Conservation (phyloP, 35 echinoderm and acorn worm genomes). For the Apostichopus japonicus region DNA sequence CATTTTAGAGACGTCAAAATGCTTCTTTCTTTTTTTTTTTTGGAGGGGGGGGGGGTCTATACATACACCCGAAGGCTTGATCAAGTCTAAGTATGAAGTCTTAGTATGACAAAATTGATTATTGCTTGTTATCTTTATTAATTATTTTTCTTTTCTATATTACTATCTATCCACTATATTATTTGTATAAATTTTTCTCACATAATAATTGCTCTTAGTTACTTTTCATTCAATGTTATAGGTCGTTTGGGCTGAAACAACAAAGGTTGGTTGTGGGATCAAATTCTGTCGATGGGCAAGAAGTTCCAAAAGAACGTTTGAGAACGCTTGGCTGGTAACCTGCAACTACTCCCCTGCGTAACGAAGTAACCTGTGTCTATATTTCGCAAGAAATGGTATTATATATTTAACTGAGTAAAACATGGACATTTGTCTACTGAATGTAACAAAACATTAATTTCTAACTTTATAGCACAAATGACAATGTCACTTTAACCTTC, state of each 20-base stretch:
- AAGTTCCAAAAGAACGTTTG: neutral
- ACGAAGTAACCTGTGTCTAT: too few species aligned
- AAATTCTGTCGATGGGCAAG: neutral
- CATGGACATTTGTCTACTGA: too few species aligned
- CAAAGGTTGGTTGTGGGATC: slow-evolving; percentile 39
- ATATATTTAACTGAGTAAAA: too few species aligned
- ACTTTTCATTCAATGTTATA: neutral
- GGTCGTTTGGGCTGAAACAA: slow-evolving; percentile 50
- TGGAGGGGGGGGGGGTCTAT: too few species aligned
- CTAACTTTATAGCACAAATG: too few species aligned
- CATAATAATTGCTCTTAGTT: neutral
- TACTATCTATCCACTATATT: neutral
- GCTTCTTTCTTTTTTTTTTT: neutral
- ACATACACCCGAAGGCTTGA: too few species aligned
- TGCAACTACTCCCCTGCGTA: slow-evolving; percentile 40
- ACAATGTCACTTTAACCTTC: too few species aligned
- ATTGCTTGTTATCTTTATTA: neutral
- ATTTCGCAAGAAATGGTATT: too few species aligned
- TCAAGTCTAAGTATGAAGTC: too few species aligned
- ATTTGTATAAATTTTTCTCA: neutral
- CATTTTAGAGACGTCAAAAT: neutral
- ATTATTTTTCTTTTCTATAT: neutral
- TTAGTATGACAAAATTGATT: neutral
- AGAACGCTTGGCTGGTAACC: slow-evolving; percentile 30
- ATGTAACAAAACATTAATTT: too few species aligned